Conservation (phyloP, 2,888 invertebrate genomes). For the Drosophila acutilabella region DNA sequence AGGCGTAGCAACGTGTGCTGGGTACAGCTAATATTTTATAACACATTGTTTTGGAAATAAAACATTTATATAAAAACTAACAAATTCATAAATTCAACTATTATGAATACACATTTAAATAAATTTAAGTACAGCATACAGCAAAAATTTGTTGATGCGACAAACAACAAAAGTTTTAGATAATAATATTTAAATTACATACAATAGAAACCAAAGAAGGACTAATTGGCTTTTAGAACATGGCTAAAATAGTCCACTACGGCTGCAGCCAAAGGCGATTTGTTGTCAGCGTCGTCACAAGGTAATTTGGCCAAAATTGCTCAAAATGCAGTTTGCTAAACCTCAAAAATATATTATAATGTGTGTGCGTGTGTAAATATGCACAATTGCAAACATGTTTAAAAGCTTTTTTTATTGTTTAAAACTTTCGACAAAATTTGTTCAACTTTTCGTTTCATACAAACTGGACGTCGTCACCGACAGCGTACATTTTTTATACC, state of each 20-base stretch:
- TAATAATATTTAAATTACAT: neutral
- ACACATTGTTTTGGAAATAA: no score
- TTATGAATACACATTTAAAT: no score
- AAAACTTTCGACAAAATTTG: conserved; percentile 28
- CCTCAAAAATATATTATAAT: conserved; percentile 21
- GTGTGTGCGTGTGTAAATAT: neutral
- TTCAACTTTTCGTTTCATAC: conserved; percentile 22
- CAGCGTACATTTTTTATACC: conserved; percentile 22
- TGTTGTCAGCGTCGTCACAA: conserved; percentile 6
- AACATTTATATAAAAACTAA: no score
- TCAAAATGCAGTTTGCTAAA: conserved; percentile 21
- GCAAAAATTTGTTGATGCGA: no score
- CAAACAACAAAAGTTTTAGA: neutral
- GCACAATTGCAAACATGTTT: conserved; percentile 17
- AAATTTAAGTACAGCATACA: no score
- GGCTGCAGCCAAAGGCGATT: conserved; percentile 13
- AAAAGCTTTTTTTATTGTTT: conserved; percentile 43
- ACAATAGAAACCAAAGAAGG: conserved; percentile 8
- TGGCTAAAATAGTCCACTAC: neutral
- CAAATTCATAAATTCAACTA: no score
- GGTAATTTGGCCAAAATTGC: conserved; percentile 19
- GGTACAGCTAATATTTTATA: no score
- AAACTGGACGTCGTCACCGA: conserved; percentile 21
- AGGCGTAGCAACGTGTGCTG: no score
- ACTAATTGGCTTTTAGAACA: conserved; percentile 27